A percentile compares a stretch with the other conserved stretches of the same genome.
phyloP scores from a whole-genome alignment of 2,888 invertebrate species.

The Biston betularia region DNA sequence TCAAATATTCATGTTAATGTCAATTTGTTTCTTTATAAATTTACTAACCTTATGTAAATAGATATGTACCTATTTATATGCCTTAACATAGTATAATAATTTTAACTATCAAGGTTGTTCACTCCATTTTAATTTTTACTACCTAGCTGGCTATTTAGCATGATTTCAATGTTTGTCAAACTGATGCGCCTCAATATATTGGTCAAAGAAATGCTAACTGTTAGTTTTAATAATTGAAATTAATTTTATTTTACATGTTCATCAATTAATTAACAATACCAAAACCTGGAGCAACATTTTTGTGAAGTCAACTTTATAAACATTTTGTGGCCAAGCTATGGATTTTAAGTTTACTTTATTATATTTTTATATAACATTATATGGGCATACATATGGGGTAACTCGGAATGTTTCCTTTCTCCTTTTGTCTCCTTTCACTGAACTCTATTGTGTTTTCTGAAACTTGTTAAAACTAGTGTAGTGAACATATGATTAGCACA shows the following conservation, averaged over 20 bases:
- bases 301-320: neutral
- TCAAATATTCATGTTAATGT: constrained; percentile 3
- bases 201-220: too few relatives aligned
- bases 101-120: neutral
- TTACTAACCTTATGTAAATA: constrained; percentile 10
- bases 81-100: neutral
- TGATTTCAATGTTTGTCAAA: neutral
- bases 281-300: neutral
- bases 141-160: neutral
- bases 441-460: too few relatives aligned
- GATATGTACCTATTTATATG: neutral
- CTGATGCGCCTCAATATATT: neutral
- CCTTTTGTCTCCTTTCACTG: too few relatives aligned
- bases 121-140: neutral
- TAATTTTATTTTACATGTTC: too few relatives aligned
- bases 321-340: neutral
- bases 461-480: too few relatives aligned
- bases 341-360: too few relatives aligned
- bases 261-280: neutral
- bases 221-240: too few relatives aligned
- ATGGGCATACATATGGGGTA: too few relatives aligned
- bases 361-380: too few relatives aligned
- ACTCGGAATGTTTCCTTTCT: too few relatives aligned
- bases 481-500: too few relatives aligned
- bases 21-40: constrained; percentile 21